Conservation (phyloP, 2,113 vertebrate genomes). For the Coptodon bakossiorum region DNA sequence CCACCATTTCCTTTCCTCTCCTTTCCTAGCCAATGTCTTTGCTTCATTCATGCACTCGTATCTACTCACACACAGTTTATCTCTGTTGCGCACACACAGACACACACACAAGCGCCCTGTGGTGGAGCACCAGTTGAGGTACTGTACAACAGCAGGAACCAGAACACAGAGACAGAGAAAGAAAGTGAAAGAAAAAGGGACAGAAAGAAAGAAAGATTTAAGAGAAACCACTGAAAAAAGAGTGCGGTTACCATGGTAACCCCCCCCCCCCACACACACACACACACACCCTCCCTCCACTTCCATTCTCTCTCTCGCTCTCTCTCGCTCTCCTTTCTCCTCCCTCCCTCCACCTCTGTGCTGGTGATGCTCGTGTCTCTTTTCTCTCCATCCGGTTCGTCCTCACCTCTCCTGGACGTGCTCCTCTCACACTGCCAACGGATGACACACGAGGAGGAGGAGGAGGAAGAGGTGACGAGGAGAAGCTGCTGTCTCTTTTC, state of each 20-base stretch:
- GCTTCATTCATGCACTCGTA: slow-evolving; percentile 34
- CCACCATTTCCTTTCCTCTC: background rate
- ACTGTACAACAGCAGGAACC: background rate
- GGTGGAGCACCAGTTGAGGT: background rate
- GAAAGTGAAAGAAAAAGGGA: background rate
- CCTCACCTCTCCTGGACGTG: slow-evolving; percentile 64
- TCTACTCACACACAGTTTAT: slow-evolving; percentile 31
- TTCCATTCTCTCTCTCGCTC: background rate
- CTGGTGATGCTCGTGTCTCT: slow-evolving; percentile 64
- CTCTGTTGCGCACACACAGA: slow-evolving; percentile 4
- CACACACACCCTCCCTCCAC: slow-evolving; percentile 22
- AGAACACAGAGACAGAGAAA: background rate
- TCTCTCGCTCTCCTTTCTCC: slow-evolving; percentile 3
- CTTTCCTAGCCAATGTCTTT: background rate
- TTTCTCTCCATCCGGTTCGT: slow-evolving; percentile 61
- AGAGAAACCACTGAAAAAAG: slow-evolving; percentile 43
- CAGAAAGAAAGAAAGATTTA: slow-evolving; percentile 20
- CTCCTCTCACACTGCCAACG: slow-evolving; percentile 64
- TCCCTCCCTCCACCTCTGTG: slow-evolving; percentile 63
- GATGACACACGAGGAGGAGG: slow-evolving; percentile 57
- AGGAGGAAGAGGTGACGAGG: slow-evolving; percentile 43
- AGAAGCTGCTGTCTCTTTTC: slow-evolving; percentile 49
- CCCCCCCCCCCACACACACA: background rate
- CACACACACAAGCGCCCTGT: background rate
- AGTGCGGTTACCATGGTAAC: slow-evolving; percentile 65